phyloP scores from a whole-genome alignment of 1,140 invertebrate species.

The Pogonomyrmex barbatus region DNA sequence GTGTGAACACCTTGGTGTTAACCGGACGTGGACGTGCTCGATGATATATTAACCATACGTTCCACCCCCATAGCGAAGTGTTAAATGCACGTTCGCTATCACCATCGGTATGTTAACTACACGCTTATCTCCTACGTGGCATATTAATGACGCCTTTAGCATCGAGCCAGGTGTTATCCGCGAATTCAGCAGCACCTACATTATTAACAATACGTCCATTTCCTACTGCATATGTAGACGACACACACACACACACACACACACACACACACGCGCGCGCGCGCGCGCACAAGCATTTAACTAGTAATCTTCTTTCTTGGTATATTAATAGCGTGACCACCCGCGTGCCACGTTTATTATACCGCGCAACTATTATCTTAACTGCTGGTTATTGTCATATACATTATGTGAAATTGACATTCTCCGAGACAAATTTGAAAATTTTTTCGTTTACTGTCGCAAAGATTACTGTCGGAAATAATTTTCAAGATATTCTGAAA shows the following conservation, averaged over 20 bases:
- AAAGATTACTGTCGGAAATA: background rate
- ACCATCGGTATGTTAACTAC: constrained; percentile 58
- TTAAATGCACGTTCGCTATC: constrained; percentile 53
- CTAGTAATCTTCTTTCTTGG: constrained; percentile 28
- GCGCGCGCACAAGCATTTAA: background rate
- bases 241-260: background rate
- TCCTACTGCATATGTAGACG: background rate
- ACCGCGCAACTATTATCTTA: constrained; percentile 12
- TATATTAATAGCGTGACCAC: constrained; percentile 25
- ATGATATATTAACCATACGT: constrained; percentile 46
- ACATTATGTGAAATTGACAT: background rate
- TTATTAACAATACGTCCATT: constrained; percentile 56
- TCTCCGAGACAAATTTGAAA: background rate
- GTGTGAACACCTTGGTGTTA: background rate
- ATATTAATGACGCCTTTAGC: constrained; percentile 63
- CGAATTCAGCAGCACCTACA: constrained; percentile 33
- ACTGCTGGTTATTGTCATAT: background rate
- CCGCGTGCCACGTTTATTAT: constrained; percentile 17
- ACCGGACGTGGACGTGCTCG: background rate
- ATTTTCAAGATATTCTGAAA: background rate
- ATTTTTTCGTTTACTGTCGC: background rate
- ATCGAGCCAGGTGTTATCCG: constrained; percentile 53
- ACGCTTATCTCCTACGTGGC: constrained; percentile 55
- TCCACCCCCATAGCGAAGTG: constrained; percentile 35
- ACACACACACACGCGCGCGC: too few relatives aligned